Conservation (phyloP, 1,140 invertebrate genomes). For the Sycobia sp. region DNA sequence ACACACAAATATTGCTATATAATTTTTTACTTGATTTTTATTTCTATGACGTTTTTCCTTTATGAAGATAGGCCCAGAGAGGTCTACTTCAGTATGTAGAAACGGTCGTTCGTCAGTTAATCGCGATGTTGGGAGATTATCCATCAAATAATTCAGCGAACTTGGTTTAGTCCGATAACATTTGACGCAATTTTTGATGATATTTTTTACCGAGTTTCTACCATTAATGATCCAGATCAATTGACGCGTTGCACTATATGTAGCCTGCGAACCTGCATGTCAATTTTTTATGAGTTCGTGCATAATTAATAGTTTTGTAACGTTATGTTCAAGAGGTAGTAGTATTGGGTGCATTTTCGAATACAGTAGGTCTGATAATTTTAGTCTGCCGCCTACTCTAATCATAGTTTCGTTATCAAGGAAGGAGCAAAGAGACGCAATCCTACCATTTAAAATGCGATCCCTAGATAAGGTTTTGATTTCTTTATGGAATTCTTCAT, state of each 20-base stretch:
- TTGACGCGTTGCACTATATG: neutral
- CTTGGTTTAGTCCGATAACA: neutral
- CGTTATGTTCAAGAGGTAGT: neutral
- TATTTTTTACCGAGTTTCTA: neutral
- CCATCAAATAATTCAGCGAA: neutral
- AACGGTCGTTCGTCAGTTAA: neutral
- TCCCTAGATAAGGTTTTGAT: too few species aligned
- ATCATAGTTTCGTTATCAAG: neutral
- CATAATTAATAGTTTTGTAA: neutral
- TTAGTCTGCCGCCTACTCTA: neutral
- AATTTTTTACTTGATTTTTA: neutral
- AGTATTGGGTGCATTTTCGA: neutral
- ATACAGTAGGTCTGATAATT: neutral
- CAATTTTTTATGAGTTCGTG: neutral
- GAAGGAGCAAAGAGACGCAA: neutral
- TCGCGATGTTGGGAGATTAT: neutral
- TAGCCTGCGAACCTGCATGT: slow-evolving; percentile 4
- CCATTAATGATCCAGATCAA: neutral
- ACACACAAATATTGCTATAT: neutral
- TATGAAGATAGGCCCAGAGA: neutral
- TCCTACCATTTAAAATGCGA: too few species aligned
- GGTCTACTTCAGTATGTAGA: neutral
- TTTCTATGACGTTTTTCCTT: slow-evolving; percentile 1
- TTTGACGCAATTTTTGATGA: neutral
- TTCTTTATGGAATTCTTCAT: too few species aligned